phyloP scores from a whole-genome alignment of 2,113 vertebrate genomes.

The Rhizomys pruinosus region DNA sequence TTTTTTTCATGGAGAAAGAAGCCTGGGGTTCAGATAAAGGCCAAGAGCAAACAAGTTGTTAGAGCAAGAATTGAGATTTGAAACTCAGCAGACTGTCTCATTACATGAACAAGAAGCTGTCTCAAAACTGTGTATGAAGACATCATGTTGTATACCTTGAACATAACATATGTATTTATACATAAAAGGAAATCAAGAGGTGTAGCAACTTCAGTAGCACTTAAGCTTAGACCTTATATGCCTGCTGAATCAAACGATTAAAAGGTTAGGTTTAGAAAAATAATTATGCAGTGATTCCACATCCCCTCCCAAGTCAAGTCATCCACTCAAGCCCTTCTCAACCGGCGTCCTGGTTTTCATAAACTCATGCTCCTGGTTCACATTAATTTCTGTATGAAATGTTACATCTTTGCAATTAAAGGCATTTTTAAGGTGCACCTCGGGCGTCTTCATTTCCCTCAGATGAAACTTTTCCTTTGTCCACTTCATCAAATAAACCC shows the following conservation, averaged over 20 bases:
- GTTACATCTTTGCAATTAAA: neutral
- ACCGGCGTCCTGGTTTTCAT: neutral
- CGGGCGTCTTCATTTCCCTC: neutral
- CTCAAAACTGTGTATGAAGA: neutral
- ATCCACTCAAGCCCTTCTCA: neutral
- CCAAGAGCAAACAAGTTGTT: neutral
- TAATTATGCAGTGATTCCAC: neutral
- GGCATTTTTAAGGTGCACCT: neutral
- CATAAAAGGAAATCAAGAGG: neutral
- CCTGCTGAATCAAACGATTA: neutral
- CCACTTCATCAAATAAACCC: neutral
- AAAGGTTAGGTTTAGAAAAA: neutral
- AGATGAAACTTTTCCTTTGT: neutral
- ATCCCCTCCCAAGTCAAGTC: neutral
- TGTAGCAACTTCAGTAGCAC: neutral
- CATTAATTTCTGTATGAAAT: neutral
- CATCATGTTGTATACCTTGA: neutral
- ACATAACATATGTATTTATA: neutral
- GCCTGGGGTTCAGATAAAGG: neutral
- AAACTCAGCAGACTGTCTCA: neutral
- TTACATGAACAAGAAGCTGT: neutral
- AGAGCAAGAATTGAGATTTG: neutral
- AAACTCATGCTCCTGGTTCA: neutral
- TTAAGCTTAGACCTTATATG: neutral
- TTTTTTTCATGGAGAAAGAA: neutral